Percentiles rank a stretch among this genome's conserved stretches.
These are phyloP conservation scores for Chitala chitala DNA, from an alignment of 2,113 vertebrate genomes.

Conservation along the genomic window DNA sequence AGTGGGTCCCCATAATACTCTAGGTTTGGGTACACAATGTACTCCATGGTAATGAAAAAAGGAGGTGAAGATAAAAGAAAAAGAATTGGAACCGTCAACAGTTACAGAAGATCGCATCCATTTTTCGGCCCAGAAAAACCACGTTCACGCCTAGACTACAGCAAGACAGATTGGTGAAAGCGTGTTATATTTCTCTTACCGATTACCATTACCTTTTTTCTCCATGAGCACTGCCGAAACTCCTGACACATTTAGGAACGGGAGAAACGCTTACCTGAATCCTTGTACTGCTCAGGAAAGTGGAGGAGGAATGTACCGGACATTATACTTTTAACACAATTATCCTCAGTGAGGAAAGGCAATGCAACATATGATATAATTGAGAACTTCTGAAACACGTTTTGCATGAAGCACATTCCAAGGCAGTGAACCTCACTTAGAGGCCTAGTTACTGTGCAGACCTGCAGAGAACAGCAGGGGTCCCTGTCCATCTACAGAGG, in stretches of 20 bases:
- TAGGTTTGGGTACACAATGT: not conserved
- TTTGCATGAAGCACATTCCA: not conserved
- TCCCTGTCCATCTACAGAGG: not conserved
- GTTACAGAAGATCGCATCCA: conserved; percentile 10
- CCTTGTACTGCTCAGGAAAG: conserved; percentile 1
- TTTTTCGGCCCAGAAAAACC: not conserved
- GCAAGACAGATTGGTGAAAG: conserved; percentile 18
- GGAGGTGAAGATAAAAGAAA: not conserved
- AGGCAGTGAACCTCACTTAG: not conserved
- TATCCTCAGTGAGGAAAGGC: not conserved
- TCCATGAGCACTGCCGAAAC: not conserved
- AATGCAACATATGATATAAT: not conserved
- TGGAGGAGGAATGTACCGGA: not conserved
- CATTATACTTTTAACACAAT: not conserved
- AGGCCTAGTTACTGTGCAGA: not conserved
- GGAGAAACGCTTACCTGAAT: not conserved
- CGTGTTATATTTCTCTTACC: not conserved
- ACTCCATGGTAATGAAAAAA: conserved; percentile 7
- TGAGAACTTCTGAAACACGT: not conserved
- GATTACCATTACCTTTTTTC: conserved; percentile 20
- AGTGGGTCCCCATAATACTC: not conserved
- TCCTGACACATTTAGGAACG: not conserved
- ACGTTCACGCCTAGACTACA: not conserved
- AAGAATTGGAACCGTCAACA: not conserved
- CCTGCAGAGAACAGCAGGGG: not conserved